Evolutionary conservation across 2,888 invertebrate species (phyloP).

Genomic region (Apamea sordens): DNA sequence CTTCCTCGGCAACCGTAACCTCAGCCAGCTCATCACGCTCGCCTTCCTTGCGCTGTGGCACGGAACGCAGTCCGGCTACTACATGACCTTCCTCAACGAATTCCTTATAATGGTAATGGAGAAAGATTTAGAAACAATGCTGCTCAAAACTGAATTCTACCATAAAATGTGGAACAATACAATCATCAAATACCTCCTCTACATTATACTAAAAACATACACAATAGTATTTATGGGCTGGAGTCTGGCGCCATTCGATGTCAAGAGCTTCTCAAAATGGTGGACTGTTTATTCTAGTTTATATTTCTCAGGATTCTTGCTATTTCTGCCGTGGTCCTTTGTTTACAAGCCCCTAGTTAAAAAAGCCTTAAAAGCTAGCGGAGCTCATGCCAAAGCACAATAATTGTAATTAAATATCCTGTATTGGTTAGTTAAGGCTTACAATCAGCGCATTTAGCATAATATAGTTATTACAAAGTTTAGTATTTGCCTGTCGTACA

Average conservation of each 20-base stretch:
- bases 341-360: conserved; percentile 87
- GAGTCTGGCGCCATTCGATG: conserved; percentile 93
- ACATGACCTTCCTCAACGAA: conserved; percentile 97
- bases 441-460: conserved; percentile 44
- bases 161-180: conserved; percentile 83
- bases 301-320: conserved; percentile 92
- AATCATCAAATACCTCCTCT: conserved; percentile 84
- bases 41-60: conserved; percentile 98
- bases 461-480: conserved; percentile 28
- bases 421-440: conserved; percentile 38
- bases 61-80: conserved; percentile 98
- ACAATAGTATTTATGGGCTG: conserved; percentile 96
- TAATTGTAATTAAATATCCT: conserved; percentile 37
- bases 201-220: conserved; percentile 92
- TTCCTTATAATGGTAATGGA: conserved; percentile 96
- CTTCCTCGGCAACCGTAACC: conserved; percentile 95
- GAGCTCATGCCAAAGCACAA: conserved; percentile 40
- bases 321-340: conserved; percentile 92
- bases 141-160: conserved; percentile 88
- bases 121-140: conserved; percentile 92
- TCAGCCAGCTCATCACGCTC: conserved; percentile 96
- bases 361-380: conserved; percentile 47
- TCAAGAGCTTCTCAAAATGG: conserved; percentile 93
- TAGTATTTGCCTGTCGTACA: conserved; percentile 52
- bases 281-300: conserved; percentile 91